Percentiles rank a stretch among this genome's conserved stretches.
Evolutionary conservation across 2,888 invertebrate species (phyloP).

Genomic region (Agriopis aurantiaria): DNA sequence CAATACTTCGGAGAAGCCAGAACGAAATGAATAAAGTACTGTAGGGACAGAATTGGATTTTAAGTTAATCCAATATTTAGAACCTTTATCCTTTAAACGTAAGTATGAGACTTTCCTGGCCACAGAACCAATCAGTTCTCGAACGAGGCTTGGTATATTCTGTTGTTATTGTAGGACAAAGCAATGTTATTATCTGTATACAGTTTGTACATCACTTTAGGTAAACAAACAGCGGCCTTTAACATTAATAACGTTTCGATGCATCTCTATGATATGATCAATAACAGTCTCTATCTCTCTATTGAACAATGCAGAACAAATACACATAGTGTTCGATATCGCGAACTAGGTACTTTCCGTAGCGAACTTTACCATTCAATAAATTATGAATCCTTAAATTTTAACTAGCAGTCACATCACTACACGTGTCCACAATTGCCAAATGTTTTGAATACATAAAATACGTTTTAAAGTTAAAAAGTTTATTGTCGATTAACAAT

Average conservation of each 20-base stretch:
- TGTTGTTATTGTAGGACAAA: constrained; percentile 26
- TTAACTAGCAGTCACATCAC: constrained; percentile 24
- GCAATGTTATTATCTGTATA: constrained; percentile 28
- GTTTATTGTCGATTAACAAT: constrained; percentile 52
- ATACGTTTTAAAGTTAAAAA: constrained; percentile 35
- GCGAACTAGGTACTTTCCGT: constrained; percentile 11
- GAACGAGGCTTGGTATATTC: constrained; percentile 11
- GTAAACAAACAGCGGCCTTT: constrained; percentile 47
- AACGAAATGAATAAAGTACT: not conserved
- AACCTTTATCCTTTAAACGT: constrained; percentile 38
- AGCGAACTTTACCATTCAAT: constrained; percentile 21
- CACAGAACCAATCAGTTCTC: constrained; percentile 28
- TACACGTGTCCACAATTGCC: constrained; percentile 28
- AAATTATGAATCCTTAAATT: constrained; percentile 31
- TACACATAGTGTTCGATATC: constrained; percentile 23
- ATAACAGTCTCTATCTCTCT: constrained; percentile 41
- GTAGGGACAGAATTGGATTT: constrained; percentile 22
- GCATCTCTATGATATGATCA: constrained; percentile 45
- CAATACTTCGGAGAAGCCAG: constrained; percentile 12
- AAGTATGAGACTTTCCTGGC: constrained; percentile 25
- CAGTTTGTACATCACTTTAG: constrained; percentile 22
- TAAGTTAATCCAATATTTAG: constrained; percentile 35
- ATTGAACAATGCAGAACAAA: constrained; percentile 45
- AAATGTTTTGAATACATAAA: constrained; percentile 44
- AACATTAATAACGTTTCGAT: constrained; percentile 48